Conservation (phyloP, 2,797 vertebrate species). For the Mus minutoides region DNA sequence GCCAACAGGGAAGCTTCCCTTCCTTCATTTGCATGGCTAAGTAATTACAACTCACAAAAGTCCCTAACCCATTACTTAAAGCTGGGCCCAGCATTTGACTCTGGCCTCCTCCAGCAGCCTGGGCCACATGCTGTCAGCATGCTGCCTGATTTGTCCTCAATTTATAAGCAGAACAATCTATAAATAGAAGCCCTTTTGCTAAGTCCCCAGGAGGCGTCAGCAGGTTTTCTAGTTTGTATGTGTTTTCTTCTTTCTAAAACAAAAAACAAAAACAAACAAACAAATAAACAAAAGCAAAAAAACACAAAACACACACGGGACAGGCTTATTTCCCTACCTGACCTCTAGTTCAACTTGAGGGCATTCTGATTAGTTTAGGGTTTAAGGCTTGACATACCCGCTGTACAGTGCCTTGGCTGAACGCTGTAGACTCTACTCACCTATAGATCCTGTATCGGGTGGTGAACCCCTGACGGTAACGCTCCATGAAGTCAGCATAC, state of each 20-base stretch:
- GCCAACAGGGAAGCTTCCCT: not conserved
- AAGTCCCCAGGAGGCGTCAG: slow-evolving; percentile 72
- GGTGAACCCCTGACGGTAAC: slow-evolving; percentile 97
- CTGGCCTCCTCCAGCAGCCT: slow-evolving; percentile 45
- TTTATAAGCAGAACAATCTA: slow-evolving; percentile 77
- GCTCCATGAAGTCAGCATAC: slow-evolving; percentile 96
- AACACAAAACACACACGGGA: not conserved
- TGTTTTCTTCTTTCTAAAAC: slow-evolving; percentile 51
- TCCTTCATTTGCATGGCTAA: slow-evolving; percentile 66
- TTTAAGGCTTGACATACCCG: fast-evolving
- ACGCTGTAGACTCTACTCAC: slow-evolving; percentile 85
- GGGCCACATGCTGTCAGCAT: slow-evolving; percentile 60
- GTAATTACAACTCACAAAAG: slow-evolving; percentile 71
- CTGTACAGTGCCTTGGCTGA: not conserved
- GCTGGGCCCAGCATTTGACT: slow-evolving; percentile 53
- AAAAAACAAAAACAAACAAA: not conserved
- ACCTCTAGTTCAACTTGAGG: not conserved
- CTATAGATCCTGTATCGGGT: slow-evolving; percentile 99
- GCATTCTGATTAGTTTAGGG: not conserved
- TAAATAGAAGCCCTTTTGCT: slow-evolving; percentile 80
- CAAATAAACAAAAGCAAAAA: not conserved
- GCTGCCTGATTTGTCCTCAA: slow-evolving; percentile 76
- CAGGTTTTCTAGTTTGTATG: slow-evolving; percentile 70
- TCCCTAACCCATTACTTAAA: slow-evolving; percentile 74
- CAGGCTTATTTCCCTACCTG: not conserved